Base-by-base conservation (phyloP, 2,113 vertebrate genomes). In the Sigmodon hispidus region DNA sequence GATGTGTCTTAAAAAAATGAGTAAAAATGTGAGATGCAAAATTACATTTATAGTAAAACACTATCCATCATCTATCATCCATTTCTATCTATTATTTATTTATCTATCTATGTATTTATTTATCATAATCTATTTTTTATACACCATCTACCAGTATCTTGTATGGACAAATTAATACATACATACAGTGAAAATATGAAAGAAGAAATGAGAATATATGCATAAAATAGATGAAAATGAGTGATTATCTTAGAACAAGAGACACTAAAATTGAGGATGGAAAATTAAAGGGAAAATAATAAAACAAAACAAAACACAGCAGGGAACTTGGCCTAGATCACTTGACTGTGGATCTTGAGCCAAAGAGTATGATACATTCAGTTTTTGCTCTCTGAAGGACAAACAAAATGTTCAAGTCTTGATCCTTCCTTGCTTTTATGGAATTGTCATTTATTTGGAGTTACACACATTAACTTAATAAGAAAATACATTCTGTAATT, bases 1-100 rank as follows among this genome's bases (percentile, higher is more conserved):
- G 11, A 22, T 89, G 75, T n/a, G n/a, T 79, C 77, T 94, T 43
- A 96, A 75, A 94, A 86, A 24, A 84, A 1, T 24, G 40, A 90
- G 73, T 87, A 52, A 69, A 90, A 87, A 89, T 88, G 26, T 36
- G 76, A 90, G 19, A 65, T 43, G 21, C 40, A 55, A 29, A 52
- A 59, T 79, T 90, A 89, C 63, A 29, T 45, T 22, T 70, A 73
- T 15, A 61, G 77, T 29, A 48, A 93, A 84, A 94, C 79, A 63
- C 2, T 19, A 43, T 43, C 24, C 40, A 43, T 40, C 5, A 52
- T 81, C 11, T 40, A 40, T 61, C 24, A 61, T 61, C 22, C 59
- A n/a, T n/a, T n/a, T n/a, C 17, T 16, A 57, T 80, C 40, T 75
- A 15, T 48, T 24, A n/a, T 21, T 21, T 24, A 26, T 70, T 17